phyloP scores from a whole-genome alignment of 2,113 vertebrate species.

The Pelecanoides urinatrix region DNA sequence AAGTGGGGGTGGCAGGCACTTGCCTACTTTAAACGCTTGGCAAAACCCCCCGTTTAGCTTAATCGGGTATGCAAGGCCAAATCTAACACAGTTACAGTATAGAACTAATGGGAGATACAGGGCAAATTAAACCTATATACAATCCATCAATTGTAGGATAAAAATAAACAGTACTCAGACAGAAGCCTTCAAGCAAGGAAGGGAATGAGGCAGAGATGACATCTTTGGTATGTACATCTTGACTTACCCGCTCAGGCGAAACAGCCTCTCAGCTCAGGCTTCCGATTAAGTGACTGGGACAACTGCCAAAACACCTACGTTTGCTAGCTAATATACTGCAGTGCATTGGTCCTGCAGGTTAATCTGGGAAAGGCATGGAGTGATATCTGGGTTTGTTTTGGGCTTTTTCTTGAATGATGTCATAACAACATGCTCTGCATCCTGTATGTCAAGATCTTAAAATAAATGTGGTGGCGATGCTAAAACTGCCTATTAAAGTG shows the following conservation, averaged over 20 bases:
- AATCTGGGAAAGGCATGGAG: not conserved
- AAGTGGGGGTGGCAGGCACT: not conserved
- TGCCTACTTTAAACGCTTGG: slow-evolving; percentile 38
- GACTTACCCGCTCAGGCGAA: not conserved
- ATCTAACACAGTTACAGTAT: not conserved
- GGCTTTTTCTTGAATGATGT: not conserved
- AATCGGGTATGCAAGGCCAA: not conserved
- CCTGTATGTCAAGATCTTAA: not conserved
- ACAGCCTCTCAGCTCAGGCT: slow-evolving; percentile 2
- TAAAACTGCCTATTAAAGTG: not conserved
- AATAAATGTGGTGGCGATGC: not conserved
- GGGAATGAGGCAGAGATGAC: slow-evolving; percentile 42
- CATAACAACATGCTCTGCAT: not conserved
- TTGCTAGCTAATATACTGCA: not conserved
- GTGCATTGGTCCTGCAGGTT: not conserved
- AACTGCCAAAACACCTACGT: slow-evolving; percentile 17
- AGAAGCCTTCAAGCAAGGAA: slow-evolving; percentile 50
- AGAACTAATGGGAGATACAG: slow-evolving; percentile 21
- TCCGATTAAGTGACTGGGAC: slow-evolving; percentile 21
- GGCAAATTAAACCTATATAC: slow-evolving; percentile 18
- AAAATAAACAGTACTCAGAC: slow-evolving; percentile 55
- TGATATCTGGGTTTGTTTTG: not conserved
- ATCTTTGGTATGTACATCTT: slow-evolving; percentile 54
- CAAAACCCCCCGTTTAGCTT: not conserved
- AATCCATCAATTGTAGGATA: slow-evolving; percentile 54